A percentile compares a stretch with the other conserved stretches of the same genome.
These are phyloP conservation scores for Trachelus tabidus DNA, from an alignment of 2,888 invertebrate genomes.

Conservation along the genomic window DNA sequence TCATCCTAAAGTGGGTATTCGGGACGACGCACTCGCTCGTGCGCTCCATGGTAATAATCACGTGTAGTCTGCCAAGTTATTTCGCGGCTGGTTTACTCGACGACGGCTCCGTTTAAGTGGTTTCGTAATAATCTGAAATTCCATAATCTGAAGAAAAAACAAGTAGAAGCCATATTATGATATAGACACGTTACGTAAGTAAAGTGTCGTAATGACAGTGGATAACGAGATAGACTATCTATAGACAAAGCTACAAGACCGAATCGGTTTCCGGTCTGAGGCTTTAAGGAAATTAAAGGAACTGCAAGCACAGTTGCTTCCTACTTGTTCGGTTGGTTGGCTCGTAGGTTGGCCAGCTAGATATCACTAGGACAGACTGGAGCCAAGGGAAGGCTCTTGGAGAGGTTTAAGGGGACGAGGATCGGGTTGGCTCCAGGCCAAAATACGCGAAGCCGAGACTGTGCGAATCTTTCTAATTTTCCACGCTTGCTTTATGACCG, in stretches of 20 bases:
- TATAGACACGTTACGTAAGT: not conserved
- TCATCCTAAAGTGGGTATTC: not conserved
- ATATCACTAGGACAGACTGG: not conserved
- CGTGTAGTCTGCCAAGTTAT: constrained; percentile 27
- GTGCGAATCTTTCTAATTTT: constrained; percentile 44
- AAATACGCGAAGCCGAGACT: constrained; percentile 32
- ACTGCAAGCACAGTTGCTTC: not conserved
- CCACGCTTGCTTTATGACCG: constrained; percentile 13
- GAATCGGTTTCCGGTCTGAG: not conserved
- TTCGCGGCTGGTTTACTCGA: constrained; percentile 27
- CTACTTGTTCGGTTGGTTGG: not conserved
- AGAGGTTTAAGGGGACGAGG: constrained; percentile 6
- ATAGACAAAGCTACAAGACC: not conserved
- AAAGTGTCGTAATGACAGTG: not conserved
- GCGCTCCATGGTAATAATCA: not conserved
- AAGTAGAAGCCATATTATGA: not conserved
- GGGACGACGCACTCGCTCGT: not conserved
- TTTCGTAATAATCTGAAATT: constrained; percentile 18
- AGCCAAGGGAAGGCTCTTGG: constrained; percentile 2
- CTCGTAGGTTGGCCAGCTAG: not conserved
- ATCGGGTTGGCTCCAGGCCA: constrained; percentile 39
- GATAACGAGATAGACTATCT: not conserved
- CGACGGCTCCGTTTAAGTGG: not conserved
- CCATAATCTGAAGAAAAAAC: not conserved
- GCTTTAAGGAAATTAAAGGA: not conserved